Percentiles rank a stretch among this genome's conserved stretches.
Conservation (phyloP, 2,113 vertebrate genomes). For the Poeciliopsis occidentalis region DNA sequence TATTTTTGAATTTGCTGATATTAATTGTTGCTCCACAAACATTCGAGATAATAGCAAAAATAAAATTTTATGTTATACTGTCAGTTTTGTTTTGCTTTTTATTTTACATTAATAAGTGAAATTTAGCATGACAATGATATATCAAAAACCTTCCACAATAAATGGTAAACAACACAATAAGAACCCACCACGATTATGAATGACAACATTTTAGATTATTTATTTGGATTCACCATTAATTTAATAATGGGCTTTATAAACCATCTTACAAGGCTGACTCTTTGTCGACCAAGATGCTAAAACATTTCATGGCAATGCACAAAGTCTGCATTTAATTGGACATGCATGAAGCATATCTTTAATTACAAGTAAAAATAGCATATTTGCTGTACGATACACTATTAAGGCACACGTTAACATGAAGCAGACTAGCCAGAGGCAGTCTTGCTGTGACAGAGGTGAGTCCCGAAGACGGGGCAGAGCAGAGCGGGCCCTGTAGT, state of each 20-base stretch:
- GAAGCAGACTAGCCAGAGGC: slow-evolving; percentile 52
- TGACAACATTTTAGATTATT: background rate
- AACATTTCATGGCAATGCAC: slow-evolving; percentile 31
- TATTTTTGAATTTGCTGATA: no score
- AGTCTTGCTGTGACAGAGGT: slow-evolving; percentile 44
- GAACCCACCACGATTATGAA: background rate
- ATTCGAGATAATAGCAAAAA: no score
- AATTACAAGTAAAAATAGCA: slow-evolving; percentile 58
- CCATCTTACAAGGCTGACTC: slow-evolving; percentile 3
- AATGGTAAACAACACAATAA: no score
- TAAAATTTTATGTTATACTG: no score
- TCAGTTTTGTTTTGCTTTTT: no score
- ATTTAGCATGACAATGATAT: no score
- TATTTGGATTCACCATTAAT: slow-evolving; percentile 4
- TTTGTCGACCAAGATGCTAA: slow-evolving; percentile 34
- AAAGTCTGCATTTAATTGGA: slow-evolving; percentile 37
- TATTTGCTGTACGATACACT: slow-evolving; percentile 27
- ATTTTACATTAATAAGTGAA: no score
- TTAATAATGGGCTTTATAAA: background rate
- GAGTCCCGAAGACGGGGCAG: slow-evolving; percentile 58
- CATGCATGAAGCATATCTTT: slow-evolving; percentile 57
- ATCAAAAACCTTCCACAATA: no score
- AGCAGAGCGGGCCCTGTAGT: slow-evolving; percentile 60
- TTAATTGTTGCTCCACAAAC: no score
- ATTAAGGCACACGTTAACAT: slow-evolving; percentile 54